Evolutionary conservation across 2,888 invertebrate genomes (phyloP).

Genomic region (Mythimna loreyi): DNA sequence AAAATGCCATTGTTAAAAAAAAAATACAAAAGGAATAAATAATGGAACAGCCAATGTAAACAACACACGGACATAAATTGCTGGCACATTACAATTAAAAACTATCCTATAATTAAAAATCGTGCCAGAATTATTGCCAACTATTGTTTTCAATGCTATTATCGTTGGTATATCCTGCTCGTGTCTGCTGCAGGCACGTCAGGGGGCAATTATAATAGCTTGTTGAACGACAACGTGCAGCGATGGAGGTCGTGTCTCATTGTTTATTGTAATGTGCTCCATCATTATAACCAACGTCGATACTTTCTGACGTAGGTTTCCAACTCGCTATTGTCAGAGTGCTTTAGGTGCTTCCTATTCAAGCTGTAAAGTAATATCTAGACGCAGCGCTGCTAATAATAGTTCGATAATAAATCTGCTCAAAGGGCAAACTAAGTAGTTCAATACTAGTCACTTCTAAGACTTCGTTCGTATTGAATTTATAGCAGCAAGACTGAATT

Average conservation of each 20-base stretch:
- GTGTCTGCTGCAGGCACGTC: slow-evolving; percentile 72
- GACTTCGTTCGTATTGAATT: neutral
- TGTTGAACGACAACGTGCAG: slow-evolving; percentile 65
- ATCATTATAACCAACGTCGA: slow-evolving; percentile 67
- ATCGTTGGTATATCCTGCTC: slow-evolving; percentile 62
- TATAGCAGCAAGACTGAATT: neutral
- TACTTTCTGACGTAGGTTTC: slow-evolving; percentile 40
- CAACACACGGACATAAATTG: slow-evolving; percentile 42
- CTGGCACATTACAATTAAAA: slow-evolving; percentile 45
- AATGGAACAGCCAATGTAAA: slow-evolving; percentile 20
- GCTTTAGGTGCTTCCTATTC: slow-evolving; percentile 32
- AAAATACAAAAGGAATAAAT: too few species aligned
- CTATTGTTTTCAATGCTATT: slow-evolving; percentile 65
- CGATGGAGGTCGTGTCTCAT: slow-evolving; percentile 67
- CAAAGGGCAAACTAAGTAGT: slow-evolving; percentile 3
- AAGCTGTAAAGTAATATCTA: slow-evolving; percentile 28
- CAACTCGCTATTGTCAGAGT: slow-evolving; percentile 30
- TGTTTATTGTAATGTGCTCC: slow-evolving; percentile 75
- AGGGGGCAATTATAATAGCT: slow-evolving; percentile 72
- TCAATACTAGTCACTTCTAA: slow-evolving; percentile 11
- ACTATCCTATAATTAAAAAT: slow-evolving; percentile 59
- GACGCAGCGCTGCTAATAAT: slow-evolving; percentile 17
- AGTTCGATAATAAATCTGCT: slow-evolving; percentile 31
- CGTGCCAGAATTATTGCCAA: slow-evolving; percentile 54
- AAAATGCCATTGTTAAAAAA: too few species aligned